A percentile compares a stretch with the other conserved stretches of the same genome.
These are phyloP conservation scores for Pangasius krempfi DNA, from an alignment of 2,797 vertebrate species.

Conservation along the genomic window DNA sequence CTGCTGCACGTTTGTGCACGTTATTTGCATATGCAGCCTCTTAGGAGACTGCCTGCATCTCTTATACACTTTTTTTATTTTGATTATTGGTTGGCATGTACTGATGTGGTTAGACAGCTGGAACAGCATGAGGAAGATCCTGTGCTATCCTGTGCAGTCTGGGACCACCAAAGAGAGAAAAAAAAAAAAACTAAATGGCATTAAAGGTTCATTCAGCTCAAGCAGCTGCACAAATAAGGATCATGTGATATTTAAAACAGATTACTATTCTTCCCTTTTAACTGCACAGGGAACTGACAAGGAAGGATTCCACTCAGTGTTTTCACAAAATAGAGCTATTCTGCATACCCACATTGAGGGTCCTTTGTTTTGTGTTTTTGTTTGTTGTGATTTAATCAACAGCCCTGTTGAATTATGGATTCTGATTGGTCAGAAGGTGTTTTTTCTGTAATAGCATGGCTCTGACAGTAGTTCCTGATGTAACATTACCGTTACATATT, in stretches of 20 bases:
- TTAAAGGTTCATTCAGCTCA: conserved; percentile 72
- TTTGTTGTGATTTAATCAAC: neutral
- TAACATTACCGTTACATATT: neutral
- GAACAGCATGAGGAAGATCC: conserved; percentile 49
- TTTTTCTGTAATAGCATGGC: neutral
- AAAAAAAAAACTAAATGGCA: conserved; percentile 57
- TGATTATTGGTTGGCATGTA: conserved; percentile 31
- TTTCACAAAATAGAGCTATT: conserved; percentile 17
- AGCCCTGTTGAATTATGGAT: neutral
- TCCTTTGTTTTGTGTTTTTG: neutral
- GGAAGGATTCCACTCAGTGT: conserved; percentile 57
- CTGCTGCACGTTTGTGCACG: conserved; percentile 8
- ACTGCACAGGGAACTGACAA: conserved; percentile 70
- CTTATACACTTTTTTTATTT: neutral
- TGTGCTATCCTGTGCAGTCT: conserved; percentile 48
- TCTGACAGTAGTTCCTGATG: neutral
- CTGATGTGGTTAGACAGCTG: conserved; percentile 72
- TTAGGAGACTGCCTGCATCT: neutral
- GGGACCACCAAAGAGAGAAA: conserved; percentile 48
- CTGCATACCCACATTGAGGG: conserved; percentile 8
- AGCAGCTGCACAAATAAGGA: conserved; percentile 80
- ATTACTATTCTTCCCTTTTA: conserved; percentile 71
- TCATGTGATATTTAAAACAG: conserved; percentile 73
- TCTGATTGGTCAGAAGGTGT: neutral
- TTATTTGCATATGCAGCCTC: neutral